Evolutionary conservation across 2,113 vertebrate species (phyloP), one percentile per base, ranked within the genome.

Genomic region (Megaleporinus macrocephalus): DNA sequence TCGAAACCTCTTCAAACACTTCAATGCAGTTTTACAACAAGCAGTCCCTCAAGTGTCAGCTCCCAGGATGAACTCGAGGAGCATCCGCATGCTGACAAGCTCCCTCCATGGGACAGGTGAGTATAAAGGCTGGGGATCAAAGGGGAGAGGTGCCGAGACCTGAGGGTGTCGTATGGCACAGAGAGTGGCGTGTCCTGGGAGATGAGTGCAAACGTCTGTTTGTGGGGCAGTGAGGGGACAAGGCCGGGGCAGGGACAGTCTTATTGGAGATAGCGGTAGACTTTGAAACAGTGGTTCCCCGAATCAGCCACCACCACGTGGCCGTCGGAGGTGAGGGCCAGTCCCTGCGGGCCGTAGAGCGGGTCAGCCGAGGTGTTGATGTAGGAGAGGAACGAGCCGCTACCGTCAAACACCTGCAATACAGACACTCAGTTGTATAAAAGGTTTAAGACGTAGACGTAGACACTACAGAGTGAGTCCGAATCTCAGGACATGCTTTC

Each of bases 221-320:
- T 22, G 61, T 26, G 5, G n/a, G 68, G 24, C 49, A 41, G 18
- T 2, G 30, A 30, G 62, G n/a, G 18, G 68, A 5, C 22, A 24
- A 4, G 0, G 62, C 3, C 7, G 36, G 83, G 76, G 14, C 41
- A n/a, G 78, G 61, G 29, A 73, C 75, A 0, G 66, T 51, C 84
- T 94, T 95, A 97, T 91, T 99, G 97, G 76, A 98, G 93, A 87
- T 98, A 99, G 85, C 97, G 96, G 86, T 99, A 99, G 83, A 99
- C 94, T 93, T 99, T 99, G 90, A 98, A 99, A 92, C 97, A 99
- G 88, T 99, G 98, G 93, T 99, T 99, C 84, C 98, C 97, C 80
- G 98, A 99, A 93, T 99, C 98, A 76, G 98, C 98, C 15, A 99
- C 97, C 85, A 98, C 97, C 36, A 99, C 96, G 0, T 99, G 97